These are phyloP conservation scores for Chaetodon auriga DNA, from an alignment of 2,113 vertebrate species.

Conservation along the genomic window DNA sequence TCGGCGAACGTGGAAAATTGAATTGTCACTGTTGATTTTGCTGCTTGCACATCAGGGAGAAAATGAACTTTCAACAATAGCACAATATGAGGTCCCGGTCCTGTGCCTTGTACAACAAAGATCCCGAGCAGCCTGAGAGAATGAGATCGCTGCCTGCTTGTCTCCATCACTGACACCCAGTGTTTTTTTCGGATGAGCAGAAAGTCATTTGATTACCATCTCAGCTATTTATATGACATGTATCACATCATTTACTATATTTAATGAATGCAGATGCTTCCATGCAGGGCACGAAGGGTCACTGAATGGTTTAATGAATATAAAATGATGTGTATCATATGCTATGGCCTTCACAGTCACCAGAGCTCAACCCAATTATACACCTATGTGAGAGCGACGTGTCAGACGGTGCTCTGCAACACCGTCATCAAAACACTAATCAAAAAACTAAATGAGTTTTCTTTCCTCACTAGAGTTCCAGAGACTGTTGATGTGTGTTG, in stretches of 20 bases:
- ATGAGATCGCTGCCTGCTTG: background rate
- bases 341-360: slow-evolving; percentile 8
- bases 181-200: background rate
- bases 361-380: slow-evolving; percentile 35
- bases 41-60: slow-evolving; percentile 66
- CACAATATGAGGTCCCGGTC: slow-evolving; percentile 64
- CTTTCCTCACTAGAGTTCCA: background rate
- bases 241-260: background rate
- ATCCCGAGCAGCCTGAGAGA: slow-evolving; percentile 32
- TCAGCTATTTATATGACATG: background rate
- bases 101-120: slow-evolving; percentile 46
- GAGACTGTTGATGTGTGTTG: background rate
- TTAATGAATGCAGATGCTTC: slow-evolving; percentile 39
- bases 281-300: background rate
- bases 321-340: slow-evolving; percentile 21
- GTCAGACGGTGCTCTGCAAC: background rate
- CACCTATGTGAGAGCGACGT: background rate
- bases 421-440: background rate
- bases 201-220: slow-evolving; percentile 15
- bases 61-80: slow-evolving; percentile 75
- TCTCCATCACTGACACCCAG: background rate
- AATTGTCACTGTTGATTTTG: slow-evolving; percentile 84
- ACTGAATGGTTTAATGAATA: slow-evolving; percentile 36
- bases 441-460: slow-evolving; percentile 9
- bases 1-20: slow-evolving; percentile 78